phyloP scores from a whole-genome alignment of 2,888 invertebrate species.

The Ennomos quercinarius region DNA sequence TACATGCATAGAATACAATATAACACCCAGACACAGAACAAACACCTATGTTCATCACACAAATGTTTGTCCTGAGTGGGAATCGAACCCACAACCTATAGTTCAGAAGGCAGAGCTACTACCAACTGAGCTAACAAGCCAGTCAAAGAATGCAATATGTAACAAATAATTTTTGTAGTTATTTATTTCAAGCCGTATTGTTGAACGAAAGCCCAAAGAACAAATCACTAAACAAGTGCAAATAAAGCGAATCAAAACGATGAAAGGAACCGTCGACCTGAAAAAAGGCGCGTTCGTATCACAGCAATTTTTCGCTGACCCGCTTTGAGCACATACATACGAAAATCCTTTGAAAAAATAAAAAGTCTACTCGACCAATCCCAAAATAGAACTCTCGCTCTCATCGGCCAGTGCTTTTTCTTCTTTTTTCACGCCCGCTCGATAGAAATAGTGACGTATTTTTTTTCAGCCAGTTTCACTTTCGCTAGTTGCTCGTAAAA shows the following conservation, averaged over 20 bases:
- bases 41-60: too few relatives aligned
- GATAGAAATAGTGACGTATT: slow-evolving; percentile 83
- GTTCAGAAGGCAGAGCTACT: too few relatives aligned
- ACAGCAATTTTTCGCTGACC: slow-evolving; percentile 30
- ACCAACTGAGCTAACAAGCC: too few relatives aligned
- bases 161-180: too few relatives aligned
- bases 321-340: slow-evolving; percentile 31
- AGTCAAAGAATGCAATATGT: too few relatives aligned
- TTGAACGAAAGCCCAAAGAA: slow-evolving; percentile 3
- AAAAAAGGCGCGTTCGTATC: slow-evolving; percentile 21
- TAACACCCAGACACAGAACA: too few relatives aligned
- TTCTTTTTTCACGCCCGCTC: slow-evolving; percentile 67
- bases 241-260: slow-evolving; percentile 3
- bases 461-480: slow-evolving; percentile 76
- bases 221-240: slow-evolving; percentile 2
- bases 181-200: too few relatives aligned
- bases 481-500: slow-evolving; percentile 75
- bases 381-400: slow-evolving; percentile 80
- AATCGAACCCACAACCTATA: too few relatives aligned
- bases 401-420: slow-evolving; percentile 59
- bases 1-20: too few relatives aligned
- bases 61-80: too few relatives aligned
- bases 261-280: slow-evolving; percentile 20
- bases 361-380: slow-evolving; percentile 64
- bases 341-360: slow-evolving; percentile 54